Conservation (phyloP, 2,113 vertebrate genomes). For the Lagopus muta region DNA sequence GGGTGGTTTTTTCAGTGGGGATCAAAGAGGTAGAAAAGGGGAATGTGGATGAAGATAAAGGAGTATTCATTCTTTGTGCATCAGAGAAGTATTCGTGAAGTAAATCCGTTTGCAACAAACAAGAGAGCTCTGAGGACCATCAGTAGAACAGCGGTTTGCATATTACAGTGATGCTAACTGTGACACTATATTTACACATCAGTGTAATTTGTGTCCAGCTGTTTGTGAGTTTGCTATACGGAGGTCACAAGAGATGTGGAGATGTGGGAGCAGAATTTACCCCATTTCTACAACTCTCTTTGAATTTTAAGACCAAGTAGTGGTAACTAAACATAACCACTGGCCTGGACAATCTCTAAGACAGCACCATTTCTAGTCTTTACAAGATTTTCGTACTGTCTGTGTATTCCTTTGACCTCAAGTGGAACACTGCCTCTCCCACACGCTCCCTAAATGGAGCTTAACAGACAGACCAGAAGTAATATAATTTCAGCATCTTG, state of each 20-base stretch:
- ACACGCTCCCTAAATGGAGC: background rate
- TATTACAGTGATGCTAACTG: background rate
- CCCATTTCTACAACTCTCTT: background rate
- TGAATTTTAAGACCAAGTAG: background rate
- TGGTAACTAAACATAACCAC: background rate
- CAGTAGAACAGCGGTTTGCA: background rate
- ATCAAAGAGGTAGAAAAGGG: background rate
- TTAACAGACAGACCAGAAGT: background rate
- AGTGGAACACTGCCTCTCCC: background rate
- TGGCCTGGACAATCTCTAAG: background rate
- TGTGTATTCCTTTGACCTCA: background rate
- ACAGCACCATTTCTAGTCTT: background rate
- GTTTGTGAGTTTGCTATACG: background rate
- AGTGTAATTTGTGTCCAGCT: background rate
- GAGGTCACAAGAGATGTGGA: background rate
- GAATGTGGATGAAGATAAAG: background rate
- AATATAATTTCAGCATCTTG: background rate
- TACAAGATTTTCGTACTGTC: background rate
- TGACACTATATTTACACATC: background rate
- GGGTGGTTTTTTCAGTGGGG: background rate
- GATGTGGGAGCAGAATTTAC: background rate
- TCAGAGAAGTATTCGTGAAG: background rate
- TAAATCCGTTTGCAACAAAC: background rate
- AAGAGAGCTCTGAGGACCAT: background rate
- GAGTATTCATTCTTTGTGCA: background rate